Conservation (phyloP, 2,797 vertebrate genomes). For the Ptychobarbus kaznakovi region DNA sequence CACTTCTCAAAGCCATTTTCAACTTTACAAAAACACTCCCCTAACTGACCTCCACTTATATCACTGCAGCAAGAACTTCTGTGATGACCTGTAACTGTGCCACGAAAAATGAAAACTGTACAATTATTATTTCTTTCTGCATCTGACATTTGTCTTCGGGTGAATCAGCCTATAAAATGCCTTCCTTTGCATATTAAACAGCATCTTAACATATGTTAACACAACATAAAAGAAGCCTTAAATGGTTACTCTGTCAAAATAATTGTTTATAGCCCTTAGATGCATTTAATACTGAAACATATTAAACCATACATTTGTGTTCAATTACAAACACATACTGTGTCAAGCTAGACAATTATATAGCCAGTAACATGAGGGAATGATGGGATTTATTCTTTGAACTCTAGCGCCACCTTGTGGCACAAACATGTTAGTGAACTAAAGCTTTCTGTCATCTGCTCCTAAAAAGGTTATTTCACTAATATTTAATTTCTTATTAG, state of each 20-base stretch:
- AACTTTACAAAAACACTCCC: background rate
- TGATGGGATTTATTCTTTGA: background rate
- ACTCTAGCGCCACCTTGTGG: conserved; percentile 44
- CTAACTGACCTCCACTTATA: background rate
- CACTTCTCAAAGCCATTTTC: conserved; percentile 50
- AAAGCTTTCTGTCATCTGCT: background rate
- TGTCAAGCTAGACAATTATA: background rate
- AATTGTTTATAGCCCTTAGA: background rate
- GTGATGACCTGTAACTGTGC: background rate
- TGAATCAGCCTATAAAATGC: too few species aligned
- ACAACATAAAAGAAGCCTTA: background rate
- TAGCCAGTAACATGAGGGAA: background rate
- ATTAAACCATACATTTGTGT: background rate
- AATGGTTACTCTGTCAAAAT: background rate
- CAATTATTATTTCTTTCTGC: background rate
- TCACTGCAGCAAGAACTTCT: background rate
- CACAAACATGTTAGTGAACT: conserved; percentile 9
- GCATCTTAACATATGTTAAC: background rate
- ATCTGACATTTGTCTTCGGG: background rate
- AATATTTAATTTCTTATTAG: background rate
- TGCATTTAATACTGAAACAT: background rate
- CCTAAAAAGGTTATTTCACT: background rate
- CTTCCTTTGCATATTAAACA: background rate
- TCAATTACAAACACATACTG: background rate
- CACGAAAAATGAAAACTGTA: background rate